phyloP scores from a whole-genome alignment of 1,140 invertebrate species.

The Dermatophagoides farinae region DNA sequence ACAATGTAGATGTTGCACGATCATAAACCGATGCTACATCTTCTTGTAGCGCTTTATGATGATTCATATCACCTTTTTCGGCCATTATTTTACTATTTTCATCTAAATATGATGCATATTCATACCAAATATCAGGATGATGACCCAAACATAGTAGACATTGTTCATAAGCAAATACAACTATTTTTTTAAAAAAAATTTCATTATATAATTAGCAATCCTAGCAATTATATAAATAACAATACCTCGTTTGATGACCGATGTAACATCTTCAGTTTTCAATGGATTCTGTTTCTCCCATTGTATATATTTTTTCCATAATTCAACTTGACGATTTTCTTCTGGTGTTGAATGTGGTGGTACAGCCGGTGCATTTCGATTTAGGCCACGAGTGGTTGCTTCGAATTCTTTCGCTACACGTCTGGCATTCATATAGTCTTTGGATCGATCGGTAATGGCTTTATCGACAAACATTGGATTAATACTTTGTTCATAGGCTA shows the following conservation, averaged over 20 bases:
- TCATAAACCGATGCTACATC: slow-evolving; percentile 86
- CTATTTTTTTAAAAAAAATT: slow-evolving; percentile 29
- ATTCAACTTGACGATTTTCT: slow-evolving; percentile 78
- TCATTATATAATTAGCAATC: not conserved
- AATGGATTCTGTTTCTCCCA: slow-evolving; percentile 95
- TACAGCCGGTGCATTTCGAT: slow-evolving; percentile 76
- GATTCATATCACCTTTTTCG: slow-evolving; percentile 86
- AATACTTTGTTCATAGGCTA: slow-evolving; percentile 55
- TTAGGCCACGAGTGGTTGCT: slow-evolving; percentile 75
- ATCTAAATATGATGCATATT: slow-evolving; percentile 87
- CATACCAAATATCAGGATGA: slow-evolving; percentile 96
- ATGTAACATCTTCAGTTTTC: slow-evolving; percentile 74
- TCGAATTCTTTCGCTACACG: slow-evolving; percentile 92
- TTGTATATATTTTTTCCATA: slow-evolving; percentile 97
- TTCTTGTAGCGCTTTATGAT: slow-evolving; percentile 72
- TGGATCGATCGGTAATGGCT: slow-evolving; percentile 66
- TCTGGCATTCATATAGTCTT: slow-evolving; percentile 93
- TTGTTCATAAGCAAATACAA: slow-evolving; percentile 97
- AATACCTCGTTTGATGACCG: slow-evolving; percentile 56
- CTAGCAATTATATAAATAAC: not conserved
- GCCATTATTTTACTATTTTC: slow-evolving; percentile 70
- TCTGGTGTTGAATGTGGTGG: slow-evolving; percentile 71
- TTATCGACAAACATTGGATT: slow-evolving; percentile 91
- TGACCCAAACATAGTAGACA: slow-evolving; percentile 85
- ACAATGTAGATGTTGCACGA: slow-evolving; percentile 48